These are phyloP conservation scores for Chelonoidis abingdonii DNA, from an alignment of 2,113 vertebrate species.

Conservation along the genomic window DNA sequence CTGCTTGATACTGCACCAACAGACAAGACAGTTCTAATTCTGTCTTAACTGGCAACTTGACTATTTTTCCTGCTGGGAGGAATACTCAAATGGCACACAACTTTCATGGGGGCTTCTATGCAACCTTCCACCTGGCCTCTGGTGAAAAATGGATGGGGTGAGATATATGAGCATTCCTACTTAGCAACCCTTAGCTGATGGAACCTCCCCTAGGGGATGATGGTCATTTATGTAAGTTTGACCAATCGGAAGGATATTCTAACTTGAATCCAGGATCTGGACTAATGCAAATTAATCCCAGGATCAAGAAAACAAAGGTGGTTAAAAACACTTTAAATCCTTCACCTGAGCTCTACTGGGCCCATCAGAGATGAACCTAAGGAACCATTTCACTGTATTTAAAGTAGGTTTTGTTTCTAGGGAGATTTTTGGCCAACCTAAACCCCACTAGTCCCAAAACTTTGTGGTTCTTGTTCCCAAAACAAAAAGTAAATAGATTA, in stretches of 20 bases:
- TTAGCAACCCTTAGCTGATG: background rate
- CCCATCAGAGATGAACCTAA: background rate
- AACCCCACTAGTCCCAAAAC: background rate
- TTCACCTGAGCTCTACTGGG: background rate
- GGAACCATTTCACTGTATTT: background rate
- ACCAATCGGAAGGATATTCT: background rate
- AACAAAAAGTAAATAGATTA: background rate
- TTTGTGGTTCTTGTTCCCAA: background rate
- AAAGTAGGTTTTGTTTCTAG: accelerated
- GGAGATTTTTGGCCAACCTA: background rate
- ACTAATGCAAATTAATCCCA: accelerated
- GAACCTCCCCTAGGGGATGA: background rate
- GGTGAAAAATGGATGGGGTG: background rate
- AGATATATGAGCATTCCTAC: background rate
- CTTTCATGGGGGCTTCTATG: background rate
- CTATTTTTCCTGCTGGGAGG: background rate
- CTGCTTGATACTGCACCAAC: background rate
- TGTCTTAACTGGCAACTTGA: background rate
- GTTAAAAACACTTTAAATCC: accelerated
- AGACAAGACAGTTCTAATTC: background rate
- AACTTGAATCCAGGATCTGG: background rate
- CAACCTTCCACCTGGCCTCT: background rate
- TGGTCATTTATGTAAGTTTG: background rate
- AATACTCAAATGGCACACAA: background rate
- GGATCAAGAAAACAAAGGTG: background rate